Evolutionary conservation across 2,888 invertebrate genomes (phyloP).

Genomic region (Piscicola geometra): DNA sequence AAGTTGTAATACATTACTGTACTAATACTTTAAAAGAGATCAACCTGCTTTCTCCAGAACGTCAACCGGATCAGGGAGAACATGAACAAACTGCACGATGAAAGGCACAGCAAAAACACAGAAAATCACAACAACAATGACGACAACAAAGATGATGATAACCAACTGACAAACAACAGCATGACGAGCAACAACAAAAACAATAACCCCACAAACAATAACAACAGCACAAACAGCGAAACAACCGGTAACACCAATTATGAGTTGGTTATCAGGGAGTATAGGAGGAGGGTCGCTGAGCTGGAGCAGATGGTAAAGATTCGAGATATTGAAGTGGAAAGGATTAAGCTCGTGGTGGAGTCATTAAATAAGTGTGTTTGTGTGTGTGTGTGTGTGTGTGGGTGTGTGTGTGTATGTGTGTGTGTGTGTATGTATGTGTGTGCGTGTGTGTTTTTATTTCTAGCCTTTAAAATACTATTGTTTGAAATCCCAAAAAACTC

Average conservation of each 20-base stretch:
- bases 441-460: not conserved
- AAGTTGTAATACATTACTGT: no score
- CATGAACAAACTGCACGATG: no score
- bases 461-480: no score
- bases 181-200: not conserved
- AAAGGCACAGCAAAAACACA: no score
- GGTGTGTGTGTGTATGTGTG: conserved; percentile 25
- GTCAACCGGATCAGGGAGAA: no score
- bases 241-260: not conserved
- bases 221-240: not conserved
- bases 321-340: not conserved
- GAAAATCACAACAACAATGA: not conserved
- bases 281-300: not conserved
- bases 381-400: conserved; percentile 25
- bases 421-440: conserved; percentile 23
- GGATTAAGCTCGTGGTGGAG: not conserved
- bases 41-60: no score
- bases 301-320: not conserved
- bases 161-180: not conserved
- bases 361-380: not conserved
- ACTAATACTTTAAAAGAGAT: no score
- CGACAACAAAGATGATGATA: not conserved
- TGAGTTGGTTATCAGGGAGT: not conserved
- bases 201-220: not conserved
- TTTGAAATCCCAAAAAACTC: no score